phyloP scores from a whole-genome alignment of 2,797 vertebrate species.

The Pteropus rufus region DNA sequence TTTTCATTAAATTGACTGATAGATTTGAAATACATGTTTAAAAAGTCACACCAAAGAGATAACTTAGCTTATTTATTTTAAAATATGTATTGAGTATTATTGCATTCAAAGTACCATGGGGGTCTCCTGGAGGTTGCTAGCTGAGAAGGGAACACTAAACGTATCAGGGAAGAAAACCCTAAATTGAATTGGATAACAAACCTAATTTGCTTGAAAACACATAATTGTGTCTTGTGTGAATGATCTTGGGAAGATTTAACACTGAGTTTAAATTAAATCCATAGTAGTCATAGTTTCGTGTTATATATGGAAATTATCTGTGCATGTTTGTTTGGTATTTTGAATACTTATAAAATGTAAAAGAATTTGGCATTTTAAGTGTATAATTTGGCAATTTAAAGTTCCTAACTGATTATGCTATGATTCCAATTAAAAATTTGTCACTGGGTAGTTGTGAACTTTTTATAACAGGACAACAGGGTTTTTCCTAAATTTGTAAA shows the following conservation, averaged over 20 bases:
- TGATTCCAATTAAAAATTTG: slow-evolving; percentile 13
- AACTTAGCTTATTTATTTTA: slow-evolving; percentile 12
- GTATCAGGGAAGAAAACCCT: not conserved
- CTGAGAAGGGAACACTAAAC: not conserved
- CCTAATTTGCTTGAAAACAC: not conserved
- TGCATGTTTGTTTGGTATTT: not conserved
- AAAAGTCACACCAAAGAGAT: not conserved
- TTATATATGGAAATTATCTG: not conserved
- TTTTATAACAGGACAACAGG: not conserved
- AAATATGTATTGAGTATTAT: not conserved
- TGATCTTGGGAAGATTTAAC: not conserved
- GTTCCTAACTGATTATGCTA: not conserved
- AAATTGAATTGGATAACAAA: not conserved
- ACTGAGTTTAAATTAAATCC: slow-evolving; percentile 3
- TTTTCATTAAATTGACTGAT: not conserved
- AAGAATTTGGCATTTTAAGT: slow-evolving; percentile 3
- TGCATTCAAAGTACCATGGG: not conserved
- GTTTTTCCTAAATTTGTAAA: slow-evolving; percentile 1
- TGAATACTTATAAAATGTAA: not conserved
- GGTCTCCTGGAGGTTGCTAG: not conserved
- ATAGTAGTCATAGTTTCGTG: not conserved
- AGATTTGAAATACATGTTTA: not conserved
- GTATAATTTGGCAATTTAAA: not conserved
- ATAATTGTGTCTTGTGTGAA: not conserved
- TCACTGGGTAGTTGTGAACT: not conserved